Evolutionary conservation across 2,888 invertebrate species (phyloP).

Genomic region (Cataglyphis cursor): DNA sequence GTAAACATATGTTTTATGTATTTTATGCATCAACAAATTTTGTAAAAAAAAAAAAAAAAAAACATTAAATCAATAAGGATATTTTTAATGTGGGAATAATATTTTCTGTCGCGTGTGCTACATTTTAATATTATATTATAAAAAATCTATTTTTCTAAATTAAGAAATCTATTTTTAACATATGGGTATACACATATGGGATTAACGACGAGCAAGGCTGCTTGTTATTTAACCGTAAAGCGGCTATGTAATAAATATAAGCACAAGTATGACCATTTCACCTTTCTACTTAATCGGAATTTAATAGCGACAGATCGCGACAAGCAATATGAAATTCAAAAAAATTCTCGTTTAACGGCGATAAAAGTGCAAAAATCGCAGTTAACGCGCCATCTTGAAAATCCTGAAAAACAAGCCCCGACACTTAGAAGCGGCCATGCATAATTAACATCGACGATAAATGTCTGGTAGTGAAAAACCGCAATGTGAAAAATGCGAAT

Average conservation of each 20-base stretch:
- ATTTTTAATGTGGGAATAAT: slow-evolving; percentile 26
- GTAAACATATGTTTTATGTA: no score
- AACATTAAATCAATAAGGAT: slow-evolving; percentile 1
- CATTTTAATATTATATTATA: slow-evolving; percentile 26
- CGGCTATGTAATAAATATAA: slow-evolving; percentile 37
- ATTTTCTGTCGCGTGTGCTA: background rate
- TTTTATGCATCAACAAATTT: background rate
- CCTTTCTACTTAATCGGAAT: slow-evolving; percentile 18
- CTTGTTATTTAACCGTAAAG: slow-evolving; percentile 39
- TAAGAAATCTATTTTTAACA: slow-evolving; percentile 42
- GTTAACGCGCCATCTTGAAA: background rate
- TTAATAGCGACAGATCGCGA: background rate
- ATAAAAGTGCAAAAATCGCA: background rate
- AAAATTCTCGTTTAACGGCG: slow-evolving; percentile 1
- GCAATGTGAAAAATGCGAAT: background rate
- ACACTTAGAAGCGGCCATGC: background rate
- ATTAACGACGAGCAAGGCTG: slow-evolving; percentile 12
- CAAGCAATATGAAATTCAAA: slow-evolving; percentile 7
- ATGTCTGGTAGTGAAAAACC: background rate
- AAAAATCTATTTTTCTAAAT: slow-evolving; percentile 43
- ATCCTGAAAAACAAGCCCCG: slow-evolving; percentile 33
- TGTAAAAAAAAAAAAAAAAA: background rate
- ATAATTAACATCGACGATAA: slow-evolving; percentile 34
- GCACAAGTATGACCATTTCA: slow-evolving; percentile 27
- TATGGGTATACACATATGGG: background rate